phyloP scores from a whole-genome alignment of 1,140 invertebrate genomes.

The Drosophila sechellia region DNA sequence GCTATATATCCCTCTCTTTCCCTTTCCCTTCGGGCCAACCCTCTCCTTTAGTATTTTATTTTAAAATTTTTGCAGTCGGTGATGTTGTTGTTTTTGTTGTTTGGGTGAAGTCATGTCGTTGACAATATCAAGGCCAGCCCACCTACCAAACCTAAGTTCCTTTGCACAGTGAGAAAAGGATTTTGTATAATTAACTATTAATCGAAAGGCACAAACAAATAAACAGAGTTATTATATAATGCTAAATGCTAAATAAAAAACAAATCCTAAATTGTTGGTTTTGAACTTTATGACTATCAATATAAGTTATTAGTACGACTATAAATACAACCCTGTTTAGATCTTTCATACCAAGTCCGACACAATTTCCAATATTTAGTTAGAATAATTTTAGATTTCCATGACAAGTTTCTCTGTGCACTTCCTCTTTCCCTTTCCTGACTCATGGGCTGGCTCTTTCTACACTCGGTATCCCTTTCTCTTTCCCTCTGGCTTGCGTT shows the following conservation, averaged over 20 bases:
- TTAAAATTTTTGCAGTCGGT: constrained; percentile 32
- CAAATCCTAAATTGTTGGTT: too few relatives aligned
- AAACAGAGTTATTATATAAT: neutral
- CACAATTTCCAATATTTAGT: too few relatives aligned
- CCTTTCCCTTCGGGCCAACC: neutral
- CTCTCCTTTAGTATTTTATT: constrained; percentile 37
- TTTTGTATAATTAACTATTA: too few relatives aligned
- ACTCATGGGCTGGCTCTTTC: constrained; percentile 2
- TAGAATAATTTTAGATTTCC: neutral
- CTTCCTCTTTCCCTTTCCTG: constrained; percentile 14
- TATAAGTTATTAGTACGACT: too few relatives aligned
- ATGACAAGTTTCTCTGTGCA: constrained; percentile 6
- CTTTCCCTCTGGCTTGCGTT: constrained; percentile 8
- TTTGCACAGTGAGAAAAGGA: neutral
- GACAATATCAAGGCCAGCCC: constrained; percentile 72
- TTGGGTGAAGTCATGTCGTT: constrained; percentile 54
- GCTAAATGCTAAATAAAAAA: too few relatives aligned
- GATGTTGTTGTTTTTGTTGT: constrained; percentile 27
- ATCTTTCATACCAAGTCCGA: too few relatives aligned
- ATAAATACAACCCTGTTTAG: too few relatives aligned
- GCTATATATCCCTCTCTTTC: constrained; percentile 8
- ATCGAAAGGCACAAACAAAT: too few relatives aligned
- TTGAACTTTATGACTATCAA: too few relatives aligned
- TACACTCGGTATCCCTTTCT: too few relatives aligned
- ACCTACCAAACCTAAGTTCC: constrained; percentile 27